Evolutionary conservation across 2,113 vertebrate genomes (phyloP).

Genomic region (Lathamus discolor): DNA sequence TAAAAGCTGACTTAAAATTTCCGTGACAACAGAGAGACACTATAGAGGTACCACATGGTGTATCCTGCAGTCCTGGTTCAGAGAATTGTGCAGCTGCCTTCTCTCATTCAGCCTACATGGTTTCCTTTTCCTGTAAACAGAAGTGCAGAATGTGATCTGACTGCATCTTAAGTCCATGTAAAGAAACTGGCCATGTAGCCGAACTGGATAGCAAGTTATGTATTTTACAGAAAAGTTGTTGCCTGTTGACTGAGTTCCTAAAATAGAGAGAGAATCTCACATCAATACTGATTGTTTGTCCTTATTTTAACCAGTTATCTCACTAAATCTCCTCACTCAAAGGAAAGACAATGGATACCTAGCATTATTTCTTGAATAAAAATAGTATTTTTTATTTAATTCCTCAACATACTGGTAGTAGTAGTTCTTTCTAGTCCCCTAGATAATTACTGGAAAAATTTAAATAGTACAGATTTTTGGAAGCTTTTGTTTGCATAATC

Average conservation of each 20-base stretch:
- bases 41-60: not conserved
- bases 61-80: not conserved
- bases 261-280: not conserved
- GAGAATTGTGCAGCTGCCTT: not conserved
- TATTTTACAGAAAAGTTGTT: not conserved
- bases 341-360: not conserved
- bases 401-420: not conserved
- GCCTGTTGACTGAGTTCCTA: not conserved
- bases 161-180: not conserved
- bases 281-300: rapidly evolving
- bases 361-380: not conserved
- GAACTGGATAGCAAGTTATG: not conserved
- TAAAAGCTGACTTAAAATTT: not conserved
- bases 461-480: not conserved
- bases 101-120: not conserved
- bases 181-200: not conserved
- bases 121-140: not conserved
- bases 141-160: not conserved
- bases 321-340: not conserved
- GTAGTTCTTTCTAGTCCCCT: not conserved
- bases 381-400: not conserved
- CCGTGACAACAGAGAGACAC: not conserved
- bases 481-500: not conserved
- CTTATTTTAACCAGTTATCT: not conserved
- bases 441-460: not conserved